phyloP scores from a whole-genome alignment of 2,888 invertebrate genomes.

The Parochlus steinenii region DNA sequence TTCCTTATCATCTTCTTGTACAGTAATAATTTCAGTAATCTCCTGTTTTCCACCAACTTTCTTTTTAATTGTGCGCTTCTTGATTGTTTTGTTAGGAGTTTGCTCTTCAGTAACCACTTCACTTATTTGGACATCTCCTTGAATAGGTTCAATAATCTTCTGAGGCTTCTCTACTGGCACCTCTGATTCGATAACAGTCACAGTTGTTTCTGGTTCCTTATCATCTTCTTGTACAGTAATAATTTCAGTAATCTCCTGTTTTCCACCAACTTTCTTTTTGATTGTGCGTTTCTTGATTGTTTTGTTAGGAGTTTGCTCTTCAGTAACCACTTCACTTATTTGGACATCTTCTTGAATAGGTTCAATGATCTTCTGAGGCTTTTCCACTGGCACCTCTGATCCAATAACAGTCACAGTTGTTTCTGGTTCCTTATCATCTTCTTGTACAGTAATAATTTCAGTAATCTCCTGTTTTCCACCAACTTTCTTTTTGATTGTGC shows the following conservation, averaged over 20 bases:
- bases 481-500: slow-evolving; percentile 19
- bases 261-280: slow-evolving; percentile 23
- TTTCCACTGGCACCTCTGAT: slow-evolving; percentile 17
- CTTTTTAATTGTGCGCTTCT: slow-evolving; percentile 24
- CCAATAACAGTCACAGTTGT: slow-evolving; percentile 22
- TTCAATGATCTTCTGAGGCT: slow-evolving; percentile 20
- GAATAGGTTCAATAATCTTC: slow-evolving; percentile 20
- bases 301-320: slow-evolving; percentile 16
- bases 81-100: slow-evolving; percentile 21
- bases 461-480: slow-evolving; percentile 18
- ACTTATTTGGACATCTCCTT: slow-evolving; percentile 23
- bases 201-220: slow-evolving; percentile 17
- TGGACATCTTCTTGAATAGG: slow-evolving; percentile 32
- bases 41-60: slow-evolving; percentile 19
- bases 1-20: slow-evolving; percentile 19
- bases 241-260: slow-evolving; percentile 23
- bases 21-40: slow-evolving; percentile 17
- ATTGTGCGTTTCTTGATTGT: slow-evolving; percentile 23
- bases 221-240: slow-evolving; percentile 19
- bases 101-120: slow-evolving; percentile 24
- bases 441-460: slow-evolving; percentile 23
- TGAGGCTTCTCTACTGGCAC: slow-evolving; percentile 6
- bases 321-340: slow-evolving; percentile 27
- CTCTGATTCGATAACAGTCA: slow-evolving; percentile 16
- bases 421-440: slow-evolving; percentile 22